Evolutionary conservation across 1,140 invertebrate species (phyloP).

Genomic region (Chymomyza costata): DNA sequence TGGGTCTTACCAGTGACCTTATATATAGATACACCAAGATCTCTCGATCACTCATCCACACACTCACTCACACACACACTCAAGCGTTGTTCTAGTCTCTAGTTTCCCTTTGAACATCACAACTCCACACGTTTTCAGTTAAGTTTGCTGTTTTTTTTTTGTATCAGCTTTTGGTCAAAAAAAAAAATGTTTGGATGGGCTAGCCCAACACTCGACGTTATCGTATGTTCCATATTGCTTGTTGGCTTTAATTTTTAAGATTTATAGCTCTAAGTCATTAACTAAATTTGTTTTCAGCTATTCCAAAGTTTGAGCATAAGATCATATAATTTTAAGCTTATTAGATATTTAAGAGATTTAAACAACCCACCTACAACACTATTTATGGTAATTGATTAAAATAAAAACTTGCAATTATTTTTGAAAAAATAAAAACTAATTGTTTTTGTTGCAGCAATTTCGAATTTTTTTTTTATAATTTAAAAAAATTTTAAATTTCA

Average conservation of each 20-base stretch:
- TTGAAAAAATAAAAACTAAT: neutral
- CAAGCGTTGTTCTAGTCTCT: conserved; percentile 72
- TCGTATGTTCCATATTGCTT: conserved; percentile 22
- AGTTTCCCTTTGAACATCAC: conserved; percentile 31
- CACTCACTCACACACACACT: conserved; percentile 25
- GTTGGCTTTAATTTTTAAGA: conserved; percentile 45
- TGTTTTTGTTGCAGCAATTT: too few relatives aligned
- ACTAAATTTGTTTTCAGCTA: too few relatives aligned
- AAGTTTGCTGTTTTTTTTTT: neutral
- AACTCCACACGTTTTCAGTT: conserved; percentile 10
- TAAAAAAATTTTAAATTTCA: too few relatives aligned
- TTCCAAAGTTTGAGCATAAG: too few relatives aligned
- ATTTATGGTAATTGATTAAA: neutral
- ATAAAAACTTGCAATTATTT: too few relatives aligned
- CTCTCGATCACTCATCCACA: conserved; percentile 14
- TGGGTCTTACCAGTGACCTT: neutral
- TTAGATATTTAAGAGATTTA: too few relatives aligned
- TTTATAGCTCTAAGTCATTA: too few relatives aligned
- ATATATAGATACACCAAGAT: neutral
- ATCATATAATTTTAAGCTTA: too few relatives aligned
- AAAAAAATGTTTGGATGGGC: too few relatives aligned
- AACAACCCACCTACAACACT: neutral
- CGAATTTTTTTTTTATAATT: too few relatives aligned
- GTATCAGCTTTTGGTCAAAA: neutral
- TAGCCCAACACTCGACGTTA: too few relatives aligned